phyloP scores from a whole-genome alignment of 35 echinoderm and acorn worm species.

The Amphiura filiformis region DNA sequence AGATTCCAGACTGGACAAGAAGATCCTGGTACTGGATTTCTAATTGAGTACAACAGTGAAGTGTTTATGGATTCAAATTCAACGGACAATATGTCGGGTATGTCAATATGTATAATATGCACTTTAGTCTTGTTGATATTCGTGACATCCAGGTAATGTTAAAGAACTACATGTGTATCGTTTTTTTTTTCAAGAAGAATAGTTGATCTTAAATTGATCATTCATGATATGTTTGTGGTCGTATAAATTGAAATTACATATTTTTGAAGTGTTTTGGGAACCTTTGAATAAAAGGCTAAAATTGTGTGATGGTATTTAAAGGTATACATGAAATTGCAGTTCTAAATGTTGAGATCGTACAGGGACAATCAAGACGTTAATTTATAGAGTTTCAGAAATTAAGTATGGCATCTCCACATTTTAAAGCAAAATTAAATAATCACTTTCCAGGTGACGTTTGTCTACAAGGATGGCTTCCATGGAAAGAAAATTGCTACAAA shows the following conservation, averaged over 20 bases:
- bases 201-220: neutral
- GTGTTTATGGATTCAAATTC: neutral
- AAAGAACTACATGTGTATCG: neutral
- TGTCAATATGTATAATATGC: neutral
- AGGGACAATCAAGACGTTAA: no score
- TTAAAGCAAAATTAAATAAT: no score
- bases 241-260: no score
- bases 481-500: conserved; percentile 39
- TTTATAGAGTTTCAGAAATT: no score
- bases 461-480: conserved; percentile 30
- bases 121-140: neutral
- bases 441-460: no score
- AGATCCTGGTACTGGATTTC: conserved; percentile 39
- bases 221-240: no score
- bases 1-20: conserved; percentile 1
- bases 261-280: no score
- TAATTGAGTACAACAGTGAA: neutral
- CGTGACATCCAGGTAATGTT: neutral
- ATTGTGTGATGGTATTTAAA: no score
- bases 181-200: neutral
- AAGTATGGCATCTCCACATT: no score
- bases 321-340: no score
- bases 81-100: neutral
- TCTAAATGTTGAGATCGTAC: no score
- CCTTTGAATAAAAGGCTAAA: no score